Percentiles rank a stretch among this genome's conserved stretches.
Conservation (phyloP, 2,113 vertebrate species). For the Lanius ludovicianus region DNA sequence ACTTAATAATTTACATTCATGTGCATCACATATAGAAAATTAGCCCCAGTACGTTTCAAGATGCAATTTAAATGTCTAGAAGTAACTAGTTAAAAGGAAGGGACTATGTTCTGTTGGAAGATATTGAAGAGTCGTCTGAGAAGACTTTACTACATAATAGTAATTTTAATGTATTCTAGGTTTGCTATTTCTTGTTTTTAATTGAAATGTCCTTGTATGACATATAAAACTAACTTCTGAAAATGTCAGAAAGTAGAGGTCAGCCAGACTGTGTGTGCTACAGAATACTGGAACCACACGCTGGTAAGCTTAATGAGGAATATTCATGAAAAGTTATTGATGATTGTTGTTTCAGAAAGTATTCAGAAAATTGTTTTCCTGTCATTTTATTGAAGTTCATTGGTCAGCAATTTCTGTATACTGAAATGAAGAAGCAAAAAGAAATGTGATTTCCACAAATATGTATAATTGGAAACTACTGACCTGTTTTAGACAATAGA, state of each 20-base stretch:
- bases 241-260: conserved; percentile 27
- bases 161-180: neutral
- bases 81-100: neutral
- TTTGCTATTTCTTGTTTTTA: neutral
- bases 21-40: neutral
- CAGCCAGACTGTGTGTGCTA: neutral
- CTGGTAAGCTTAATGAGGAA: conserved; percentile 3
- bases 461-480: neutral
- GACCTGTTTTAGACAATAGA: neutral
- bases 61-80: neutral
- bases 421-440: neutral
- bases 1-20: neutral
- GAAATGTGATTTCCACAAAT: neutral
- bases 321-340: neutral
- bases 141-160: neutral
- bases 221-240: neutral
- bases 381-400: conserved; percentile 7
- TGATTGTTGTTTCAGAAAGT: neutral
- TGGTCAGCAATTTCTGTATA: neutral
- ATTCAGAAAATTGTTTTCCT: neutral
- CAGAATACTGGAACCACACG: neutral
- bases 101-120: neutral
- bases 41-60: neutral
- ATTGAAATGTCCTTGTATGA: neutral
- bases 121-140: neutral